Evolutionary conservation across 1,140 invertebrate species (phyloP), one percentile per base, ranked within the genome.

Genomic region (Leptoteleia sp.): DNA sequence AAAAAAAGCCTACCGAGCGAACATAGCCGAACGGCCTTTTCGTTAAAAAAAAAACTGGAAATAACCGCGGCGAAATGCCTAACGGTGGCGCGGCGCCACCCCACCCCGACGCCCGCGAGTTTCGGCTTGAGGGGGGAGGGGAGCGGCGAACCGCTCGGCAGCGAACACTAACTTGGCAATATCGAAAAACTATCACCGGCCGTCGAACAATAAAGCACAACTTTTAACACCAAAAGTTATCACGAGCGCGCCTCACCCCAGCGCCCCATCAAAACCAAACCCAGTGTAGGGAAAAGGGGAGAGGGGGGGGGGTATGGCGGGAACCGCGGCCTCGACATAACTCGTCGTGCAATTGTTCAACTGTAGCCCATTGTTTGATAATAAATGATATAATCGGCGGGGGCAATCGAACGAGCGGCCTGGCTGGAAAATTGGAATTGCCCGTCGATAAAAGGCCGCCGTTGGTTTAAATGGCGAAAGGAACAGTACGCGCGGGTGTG

Each of bases 381-480:
- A 75, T 54, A 75, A 75, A 65, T 57, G 52, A 75, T 73, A 73
- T 65, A 61, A 61, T 38, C 45, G 33, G 40, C 37, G 47, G 17
- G 35, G 13, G 37, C 13, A 6, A 13, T 35, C 52, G 42, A 50
- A 50, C 64, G 52, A 42, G 42, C 29, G 0, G 3, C 1, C 11
- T 22, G 22, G 52, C 31, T 55, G 29, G 22, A 55, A 47, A 64
- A 64, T 61, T 42, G 62, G 64, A 73, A 57, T 79, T 22, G 68
- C 61, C n/a, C n/a, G 61, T 48, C 37, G 62, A 79, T 79, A 73
- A 79, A 79, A 55, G 40, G 11, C 19, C 45, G 48, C 25, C 27
- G 64, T 79, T 76, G 67, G 77, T 67, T n/a, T 79, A 65, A 80
- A 72, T 67, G 40, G 5, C 55, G 42, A 80, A 79, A 67, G 59